Base-by-base conservation (phyloP, 2,888 invertebrate genomes). In the Ornithoptera alexandrae region DNA sequence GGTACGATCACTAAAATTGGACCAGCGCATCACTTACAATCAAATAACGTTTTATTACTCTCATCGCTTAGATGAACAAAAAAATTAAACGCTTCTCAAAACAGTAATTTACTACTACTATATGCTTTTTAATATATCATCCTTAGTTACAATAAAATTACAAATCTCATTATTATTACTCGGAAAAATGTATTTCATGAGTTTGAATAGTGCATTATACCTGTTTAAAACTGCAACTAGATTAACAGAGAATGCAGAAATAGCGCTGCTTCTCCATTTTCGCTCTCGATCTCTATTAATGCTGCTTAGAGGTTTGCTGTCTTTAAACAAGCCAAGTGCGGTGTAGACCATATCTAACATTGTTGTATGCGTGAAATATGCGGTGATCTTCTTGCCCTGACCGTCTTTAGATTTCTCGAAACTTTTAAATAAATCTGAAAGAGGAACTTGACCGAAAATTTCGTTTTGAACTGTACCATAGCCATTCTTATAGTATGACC, bases 191-290 rank as follows among this genome's bases (percentile, higher is more conserved):
- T 39, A 10, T 39, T 39, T 39, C 10, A 39, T 10, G 1, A 39
- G 39, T 39, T 39, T 39, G 7, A 10, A 39, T 10, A 8, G 39
- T 39, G 10, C 39, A 39, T 39, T 39, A 50, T 81, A 95, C 94
- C 94, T 93, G 85, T 95, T 95, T 78, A 97, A 93, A 53, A 96
- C 94, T 57, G 95, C 95, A 46, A 94, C 93, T 24, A 97, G 84
- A 85, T 97, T 97, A 0, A 94, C 93, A 0, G 95, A 94, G 82
- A 96, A 97, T 0, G 96, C 94, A 71, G 94, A 93, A 62, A 95
- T 87, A 58, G 90, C 83, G n/a, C 96, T 96, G 0, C 94, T 94
- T 73, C 93, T 93, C 95, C 96, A 97, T 76, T 94, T 93, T 72
- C 97, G 93, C 68, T 92, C 90, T 0, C 81, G 76, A 65, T 92